phyloP scores from a whole-genome alignment of 1,140 invertebrate genomes.

The Drosophila elegans region DNA sequence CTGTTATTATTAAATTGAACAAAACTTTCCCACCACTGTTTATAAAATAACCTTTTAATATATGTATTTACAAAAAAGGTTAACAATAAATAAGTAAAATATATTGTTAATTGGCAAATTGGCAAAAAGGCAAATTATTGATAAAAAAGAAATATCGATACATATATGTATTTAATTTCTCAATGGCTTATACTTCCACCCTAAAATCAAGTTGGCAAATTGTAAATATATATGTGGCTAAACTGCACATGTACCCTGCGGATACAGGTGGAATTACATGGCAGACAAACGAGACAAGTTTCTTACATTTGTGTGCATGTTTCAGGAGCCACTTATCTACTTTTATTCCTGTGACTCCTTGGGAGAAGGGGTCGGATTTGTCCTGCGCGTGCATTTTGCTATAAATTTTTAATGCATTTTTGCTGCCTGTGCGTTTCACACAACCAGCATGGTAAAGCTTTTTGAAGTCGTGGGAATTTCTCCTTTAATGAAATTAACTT shows the following conservation, averaged over 20 bases:
- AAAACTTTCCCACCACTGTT: background rate
- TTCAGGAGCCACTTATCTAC: slow-evolving; percentile 20
- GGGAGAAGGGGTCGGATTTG: background rate
- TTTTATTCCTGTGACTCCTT: slow-evolving; percentile 12
- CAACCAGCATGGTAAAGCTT: slow-evolving; percentile 15
- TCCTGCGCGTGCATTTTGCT: slow-evolving; percentile 58
- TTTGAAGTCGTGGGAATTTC: slow-evolving; percentile 2
- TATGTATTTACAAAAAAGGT: background rate
- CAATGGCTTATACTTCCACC: background rate
- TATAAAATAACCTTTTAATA: background rate
- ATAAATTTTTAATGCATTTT: slow-evolving; percentile 78
- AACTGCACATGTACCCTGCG: slow-evolving; percentile 8
- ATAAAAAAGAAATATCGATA: background rate
- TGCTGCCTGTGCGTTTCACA: slow-evolving; percentile 32
- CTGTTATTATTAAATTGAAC: background rate
- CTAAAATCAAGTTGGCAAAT: background rate
- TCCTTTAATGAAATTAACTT: slow-evolving; percentile 64
- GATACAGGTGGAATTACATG: background rate
- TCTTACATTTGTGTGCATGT: slow-evolving; percentile 58
- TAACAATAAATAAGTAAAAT: background rate
- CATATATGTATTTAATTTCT: background rate
- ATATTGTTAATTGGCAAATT: background rate
- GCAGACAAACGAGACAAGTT: slow-evolving; percentile 46
- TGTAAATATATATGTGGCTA: slow-evolving; percentile 35
- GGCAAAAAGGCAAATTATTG: too few relatives aligned